Base-by-base conservation (phyloP, 2,797 vertebrate species). In the Aldrovandia affinis region DNA sequence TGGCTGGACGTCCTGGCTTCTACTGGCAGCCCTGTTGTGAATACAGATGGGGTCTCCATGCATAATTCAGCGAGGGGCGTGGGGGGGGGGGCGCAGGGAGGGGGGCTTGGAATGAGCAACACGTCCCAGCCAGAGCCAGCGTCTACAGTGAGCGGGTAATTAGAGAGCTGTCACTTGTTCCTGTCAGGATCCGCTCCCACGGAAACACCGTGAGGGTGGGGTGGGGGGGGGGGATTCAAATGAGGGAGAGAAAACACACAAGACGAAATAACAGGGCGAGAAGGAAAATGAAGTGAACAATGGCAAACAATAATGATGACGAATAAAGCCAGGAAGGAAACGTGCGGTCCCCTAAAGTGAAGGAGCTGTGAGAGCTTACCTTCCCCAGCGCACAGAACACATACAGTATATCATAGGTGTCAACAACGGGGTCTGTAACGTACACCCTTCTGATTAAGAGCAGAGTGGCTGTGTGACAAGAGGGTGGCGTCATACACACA, bases 161-260 rank as follows among this genome's bases (percentile, higher is more conserved):
- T 98, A 98, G 97, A 97, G 96, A 97, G 97, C 97, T 98, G 97
- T 97, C 97, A 97, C 97, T 97, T 97, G 96, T 97, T 97, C 96
- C 96, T 98, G 97, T 98, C 97, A 98, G 95, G 94, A 96, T 96
- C 96, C 95, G 96, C 96, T 97, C 96, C 96, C 95, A 95, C 93
- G 97, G 96, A 97, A 97, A 96, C 96, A 95, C 95, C 92, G 93
- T 94, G 84, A 65, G 81, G 59, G 91, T 89, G 89, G 3, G 90
- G 92, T 83, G 86, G 91, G 89, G 89, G 3, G 90, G 92, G 84
- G 86, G 90, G 91, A 92, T 92, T 92, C 91, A 91, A 94, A 92
- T 93, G 88, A 91, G 90, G 54, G 73, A 59, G 50, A 91, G 86
- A 86, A 89, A 89, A 91, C 89, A 87, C 92, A 89, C 88, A 88